Conservation (phyloP, 2,797 vertebrate species). For the Alcedo quadribrachys region DNA sequence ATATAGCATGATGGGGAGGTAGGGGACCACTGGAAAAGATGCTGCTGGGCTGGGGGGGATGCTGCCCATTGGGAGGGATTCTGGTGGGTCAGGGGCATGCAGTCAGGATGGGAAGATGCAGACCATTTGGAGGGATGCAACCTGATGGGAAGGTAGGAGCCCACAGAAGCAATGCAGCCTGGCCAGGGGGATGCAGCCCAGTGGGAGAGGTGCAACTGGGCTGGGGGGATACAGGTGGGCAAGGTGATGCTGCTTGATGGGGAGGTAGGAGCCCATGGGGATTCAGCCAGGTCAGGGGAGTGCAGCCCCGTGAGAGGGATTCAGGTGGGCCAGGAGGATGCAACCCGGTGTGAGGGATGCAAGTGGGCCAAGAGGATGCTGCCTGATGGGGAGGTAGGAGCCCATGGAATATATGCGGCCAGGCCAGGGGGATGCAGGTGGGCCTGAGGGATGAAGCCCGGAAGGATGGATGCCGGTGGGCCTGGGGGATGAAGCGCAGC, state of each 20-base stretch:
- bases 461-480: not conserved
- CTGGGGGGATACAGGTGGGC: not conserved
- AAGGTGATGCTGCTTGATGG: not conserved
- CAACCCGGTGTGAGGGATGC: not conserved
- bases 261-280: not conserved
- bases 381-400: not conserved
- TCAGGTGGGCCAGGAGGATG: not conserved
- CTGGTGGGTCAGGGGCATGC: not conserved
- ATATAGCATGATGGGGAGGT: not conserved
- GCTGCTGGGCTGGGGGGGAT: not conserved
- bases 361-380: not conserved
- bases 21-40: not conserved
- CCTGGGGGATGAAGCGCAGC: not conserved
- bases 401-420: not conserved
- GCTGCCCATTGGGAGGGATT: not conserved
- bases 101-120: not conserved
- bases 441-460: not conserved
- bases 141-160: not conserved
- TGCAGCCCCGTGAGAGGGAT: not conserved
- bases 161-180: not conserved
- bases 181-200: not conserved
- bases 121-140: not conserved
- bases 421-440: not conserved
- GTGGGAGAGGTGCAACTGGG: not conserved
- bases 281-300: not conserved